These are phyloP conservation scores for Pristiophorus japonicus DNA, from an alignment of 2,113 vertebrate species.

Conservation along the genomic window DNA sequence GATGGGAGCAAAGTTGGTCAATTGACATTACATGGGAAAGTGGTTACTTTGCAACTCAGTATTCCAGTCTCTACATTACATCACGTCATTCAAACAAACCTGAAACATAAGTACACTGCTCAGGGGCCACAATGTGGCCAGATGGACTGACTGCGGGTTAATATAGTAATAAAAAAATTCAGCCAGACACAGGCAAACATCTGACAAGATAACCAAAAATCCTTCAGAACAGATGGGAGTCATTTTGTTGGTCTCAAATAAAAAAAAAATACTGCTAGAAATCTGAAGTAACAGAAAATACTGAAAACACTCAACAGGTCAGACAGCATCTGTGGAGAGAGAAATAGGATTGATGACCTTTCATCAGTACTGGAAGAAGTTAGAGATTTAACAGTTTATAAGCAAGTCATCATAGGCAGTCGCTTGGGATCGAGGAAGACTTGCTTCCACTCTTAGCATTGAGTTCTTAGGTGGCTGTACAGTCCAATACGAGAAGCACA, in stretches of 20 bases:
- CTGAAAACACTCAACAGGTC: not conserved
- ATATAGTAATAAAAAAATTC: not conserved
- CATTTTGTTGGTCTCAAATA: slow-evolving; percentile 8
- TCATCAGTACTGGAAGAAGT: not conserved
- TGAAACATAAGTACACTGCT: not conserved
- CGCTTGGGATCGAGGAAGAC: too few species aligned
- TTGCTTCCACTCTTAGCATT: too few species aligned
- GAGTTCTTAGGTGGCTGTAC: too few species aligned
- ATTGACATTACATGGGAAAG: not conserved
- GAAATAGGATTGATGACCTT: not conserved
- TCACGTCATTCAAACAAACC: not conserved
- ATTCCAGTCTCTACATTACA: not conserved
- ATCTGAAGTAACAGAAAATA: not conserved
- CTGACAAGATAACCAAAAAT: not conserved
- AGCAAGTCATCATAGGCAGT: too few species aligned
- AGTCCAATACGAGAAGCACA: too few species aligned
- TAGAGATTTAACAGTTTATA: not conserved
- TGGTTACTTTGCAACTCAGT: slow-evolving; percentile 1
- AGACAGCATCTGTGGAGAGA: not conserved
- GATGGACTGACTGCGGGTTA: not conserved
- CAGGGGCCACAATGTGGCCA: slow-evolving; percentile 10
- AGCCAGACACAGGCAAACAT: not conserved
- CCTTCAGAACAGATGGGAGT: not conserved
- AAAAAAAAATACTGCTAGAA: not conserved
- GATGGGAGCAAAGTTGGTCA: not conserved